Evolutionary conservation across 1,140 invertebrate genomes (phyloP).

Genomic region (Protaetia brevitarsis): DNA sequence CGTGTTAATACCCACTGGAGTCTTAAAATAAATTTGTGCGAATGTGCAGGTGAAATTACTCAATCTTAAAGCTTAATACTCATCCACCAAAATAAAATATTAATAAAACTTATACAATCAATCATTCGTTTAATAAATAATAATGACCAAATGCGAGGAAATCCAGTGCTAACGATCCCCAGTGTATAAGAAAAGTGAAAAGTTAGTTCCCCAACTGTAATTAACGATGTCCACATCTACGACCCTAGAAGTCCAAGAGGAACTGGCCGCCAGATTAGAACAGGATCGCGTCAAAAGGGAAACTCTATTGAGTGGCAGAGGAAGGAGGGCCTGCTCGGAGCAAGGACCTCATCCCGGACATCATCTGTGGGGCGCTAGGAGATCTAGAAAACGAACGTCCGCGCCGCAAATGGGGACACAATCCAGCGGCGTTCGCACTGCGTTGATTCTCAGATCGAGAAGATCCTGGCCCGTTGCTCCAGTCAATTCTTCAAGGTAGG

Average conservation of each 20-base stretch:
- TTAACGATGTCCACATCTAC: too few relatives aligned
- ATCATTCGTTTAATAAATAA: too few relatives aligned
- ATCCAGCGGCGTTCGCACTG: conserved; percentile 55
- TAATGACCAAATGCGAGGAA: too few relatives aligned
- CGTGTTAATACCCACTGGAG: too few relatives aligned
- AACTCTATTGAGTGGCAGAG: conserved; percentile 47
- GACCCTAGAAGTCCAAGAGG: conserved; percentile 43
- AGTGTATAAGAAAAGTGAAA: too few relatives aligned
- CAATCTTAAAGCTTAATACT: too few relatives aligned
- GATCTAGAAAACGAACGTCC: conserved; percentile 59
- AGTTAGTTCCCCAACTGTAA: too few relatives aligned
- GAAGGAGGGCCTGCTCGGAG: conserved; percentile 60
- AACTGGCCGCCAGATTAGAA: conserved; percentile 42
- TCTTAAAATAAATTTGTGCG: too few relatives aligned
- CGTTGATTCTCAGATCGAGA: conserved; percentile 59
- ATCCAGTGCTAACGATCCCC: too few relatives aligned
- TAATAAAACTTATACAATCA: too few relatives aligned
- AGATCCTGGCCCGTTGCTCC: conserved; percentile 66
- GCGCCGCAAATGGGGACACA: conserved; percentile 60
- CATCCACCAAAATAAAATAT: too few relatives aligned
- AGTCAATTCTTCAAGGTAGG: conserved; percentile 44
- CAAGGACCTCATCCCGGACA: conserved; percentile 61
- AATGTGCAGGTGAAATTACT: too few relatives aligned
- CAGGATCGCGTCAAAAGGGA: conserved; percentile 33
- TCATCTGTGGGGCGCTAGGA: conserved; percentile 51